A percentile compares a stretch with the other conserved stretches of the same genome.
Conservation (phyloP, 1,140 invertebrate species). For the Drosophila baimaii region DNA sequence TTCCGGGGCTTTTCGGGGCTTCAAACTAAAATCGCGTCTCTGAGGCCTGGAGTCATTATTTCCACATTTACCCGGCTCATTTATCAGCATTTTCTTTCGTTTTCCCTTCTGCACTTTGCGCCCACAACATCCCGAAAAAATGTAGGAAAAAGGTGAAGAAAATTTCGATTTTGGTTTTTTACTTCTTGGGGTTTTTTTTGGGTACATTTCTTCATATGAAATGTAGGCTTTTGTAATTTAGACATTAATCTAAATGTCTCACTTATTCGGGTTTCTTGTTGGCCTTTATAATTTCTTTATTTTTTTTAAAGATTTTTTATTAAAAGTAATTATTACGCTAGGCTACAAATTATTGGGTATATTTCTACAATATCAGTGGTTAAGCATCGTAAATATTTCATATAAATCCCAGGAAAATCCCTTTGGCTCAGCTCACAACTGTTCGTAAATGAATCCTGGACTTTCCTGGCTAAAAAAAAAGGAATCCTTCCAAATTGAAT, state of each 20-base stretch:
- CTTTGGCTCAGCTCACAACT: slow-evolving; percentile 8
- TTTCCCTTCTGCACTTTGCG: slow-evolving; percentile 57
- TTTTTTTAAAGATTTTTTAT: slow-evolving; percentile 7
- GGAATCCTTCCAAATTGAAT: slow-evolving; percentile 64
- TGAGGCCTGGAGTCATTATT: slow-evolving; percentile 64
- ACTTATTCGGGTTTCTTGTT: slow-evolving; percentile 27
- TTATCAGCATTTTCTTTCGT: slow-evolving; percentile 71
- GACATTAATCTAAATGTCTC: slow-evolving; percentile 67
- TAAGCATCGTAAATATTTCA: not conserved
- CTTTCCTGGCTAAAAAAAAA: slow-evolving; percentile 17
- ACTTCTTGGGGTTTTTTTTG: slow-evolving; percentile 6
- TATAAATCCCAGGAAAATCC: slow-evolving; percentile 1
- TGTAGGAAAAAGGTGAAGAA: slow-evolving; percentile 15
- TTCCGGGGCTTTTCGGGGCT: slow-evolving; percentile 45
- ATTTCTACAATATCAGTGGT: not conserved
- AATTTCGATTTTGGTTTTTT: slow-evolving; percentile 37
- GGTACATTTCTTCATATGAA: slow-evolving; percentile 29
- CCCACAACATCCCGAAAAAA: slow-evolving; percentile 39
- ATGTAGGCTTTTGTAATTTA: slow-evolving; percentile 62
- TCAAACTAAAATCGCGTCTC: slow-evolving; percentile 51
- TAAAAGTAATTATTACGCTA: slow-evolving; percentile 15
- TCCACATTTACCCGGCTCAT: slow-evolving; percentile 76
- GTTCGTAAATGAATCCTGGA: slow-evolving; percentile 6
- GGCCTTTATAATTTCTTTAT: not conserved
- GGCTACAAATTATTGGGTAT: no score